Base-by-base conservation (phyloP, 92 coral and sea anemone species). In the Porites cylindrica region DNA sequence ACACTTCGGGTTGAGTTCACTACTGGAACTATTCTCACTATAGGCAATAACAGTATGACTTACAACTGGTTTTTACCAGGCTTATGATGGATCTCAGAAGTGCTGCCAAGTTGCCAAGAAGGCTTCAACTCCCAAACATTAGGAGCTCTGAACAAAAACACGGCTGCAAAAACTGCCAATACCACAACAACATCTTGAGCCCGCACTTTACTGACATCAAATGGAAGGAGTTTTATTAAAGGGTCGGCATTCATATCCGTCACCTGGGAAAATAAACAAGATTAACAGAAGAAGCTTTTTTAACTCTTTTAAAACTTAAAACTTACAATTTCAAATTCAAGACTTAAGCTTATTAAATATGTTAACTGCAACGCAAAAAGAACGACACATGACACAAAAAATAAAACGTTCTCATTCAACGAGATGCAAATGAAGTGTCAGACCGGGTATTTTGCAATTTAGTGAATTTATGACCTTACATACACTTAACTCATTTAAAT, bases 111-210 rank as follows among this genome's bases (percentile, higher is more conserved):
- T 58, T 94, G 96, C 99, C 99, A 97, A 10, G 90, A 90, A 12
- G 99, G 96, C 66, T 93, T 90, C 66, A 97, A 79, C 20, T 93
- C 93, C 80, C 89, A 92, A 53, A 92, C 95, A 91, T 97, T 94
- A 21, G 93, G 99, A 77, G 95, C 96, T 86, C 97, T 88, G 79
- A 97, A 97, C n/a, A 97, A 52, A 75, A 95, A 90, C 85, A 95
- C 88, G 5, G 97, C 98, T 38, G 84, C 85, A 17, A 93, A 60
- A 69, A 93, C 90, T 50, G 91, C 90, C 51, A 86, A 81, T 50
- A 91, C 70, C 8, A 95, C 98, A 60, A 91, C 91, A 53, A 95
- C 87, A 81, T 97, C 99, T 85, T 95, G 94, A 54, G 94, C 90
- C 18, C 97, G 92, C 7, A 97, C 69, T 67, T 72, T 83, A 54